These are phyloP conservation scores for Hyphantria cunea DNA, from an alignment of 1,140 invertebrate genomes.

Conservation along the genomic window DNA sequence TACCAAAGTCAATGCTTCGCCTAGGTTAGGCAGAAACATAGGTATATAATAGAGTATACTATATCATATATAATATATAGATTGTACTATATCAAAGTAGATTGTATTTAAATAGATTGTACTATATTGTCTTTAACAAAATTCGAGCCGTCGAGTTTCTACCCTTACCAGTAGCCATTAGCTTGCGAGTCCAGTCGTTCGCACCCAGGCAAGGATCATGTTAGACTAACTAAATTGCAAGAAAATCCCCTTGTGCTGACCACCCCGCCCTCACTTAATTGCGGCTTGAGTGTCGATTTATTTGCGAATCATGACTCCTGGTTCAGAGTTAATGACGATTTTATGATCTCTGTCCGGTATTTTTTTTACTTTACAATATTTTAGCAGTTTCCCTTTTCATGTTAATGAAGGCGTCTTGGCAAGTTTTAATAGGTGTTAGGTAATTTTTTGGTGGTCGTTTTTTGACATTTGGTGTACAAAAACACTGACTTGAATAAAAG, in stretches of 20 bases:
- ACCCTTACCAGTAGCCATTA: conserved; percentile 39
- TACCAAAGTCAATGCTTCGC: too few relatives aligned
- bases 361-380: neutral
- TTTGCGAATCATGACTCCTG: conserved; percentile 58
- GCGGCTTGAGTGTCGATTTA: conserved; percentile 65
- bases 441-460: neutral
- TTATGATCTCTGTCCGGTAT: conserved; percentile 30
- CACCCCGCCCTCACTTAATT: conserved; percentile 57
- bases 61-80: too few relatives aligned
- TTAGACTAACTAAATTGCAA: conserved; percentile 73
- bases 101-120: too few relatives aligned
- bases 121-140: neutral
- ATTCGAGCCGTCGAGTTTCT: too few relatives aligned
- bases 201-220: conserved; percentile 64
- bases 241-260: conserved; percentile 54
- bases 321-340: conserved; percentile 44
- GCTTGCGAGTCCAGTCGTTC: conserved; percentile 58
- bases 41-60: too few relatives aligned
- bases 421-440: conserved; percentile 5
- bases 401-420: neutral
- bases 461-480: neutral
- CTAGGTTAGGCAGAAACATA: too few relatives aligned
- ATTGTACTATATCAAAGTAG: too few relatives aligned
- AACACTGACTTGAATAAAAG: too few relatives aligned
- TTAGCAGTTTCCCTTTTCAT: too few relatives aligned